Base-by-base conservation (phyloP, 2,113 vertebrate genomes). In the Clupea harengus region DNA sequence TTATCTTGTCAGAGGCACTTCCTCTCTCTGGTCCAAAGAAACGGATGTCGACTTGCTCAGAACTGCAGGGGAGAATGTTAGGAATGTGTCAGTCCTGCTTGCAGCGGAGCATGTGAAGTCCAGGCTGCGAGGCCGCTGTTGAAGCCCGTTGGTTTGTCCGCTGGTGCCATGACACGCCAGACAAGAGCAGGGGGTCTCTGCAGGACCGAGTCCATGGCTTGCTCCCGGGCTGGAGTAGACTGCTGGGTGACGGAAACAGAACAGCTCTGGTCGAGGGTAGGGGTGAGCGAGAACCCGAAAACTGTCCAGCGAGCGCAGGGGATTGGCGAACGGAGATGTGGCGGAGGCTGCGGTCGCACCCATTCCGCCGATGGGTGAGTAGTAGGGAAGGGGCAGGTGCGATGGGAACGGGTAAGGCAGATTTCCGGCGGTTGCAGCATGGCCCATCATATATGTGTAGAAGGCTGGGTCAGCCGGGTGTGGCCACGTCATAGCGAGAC, bases 391-490 rank as follows among this genome's bases (percentile, higher is more conserved):
- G 6, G 98, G 97, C 95, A 99, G 95, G 94, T 99, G 98, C 28
- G 98, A 97, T 0, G 97, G 97, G 91, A 99, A 99, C 0, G 98
- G 97, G 64, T 99, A 99, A 60, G 98, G 98, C 89, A 99, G 93
- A 91, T 96, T 98, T 85, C 98, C 98, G 0, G 98, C 96, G 91
- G 98, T 98, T 6, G 98, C 98, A 0, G 98, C 98, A 89, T 99
- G 98, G 95, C 97, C 99, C 97, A 99, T 98, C 98, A 99, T 99
- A 94, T 99, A 99, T 83, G 97, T 99, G 90, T 99, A 99, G 91
- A 99, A 99, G 82, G 98, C 97, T 45, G 98, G 98, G 90, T 99
- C 98, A 0, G 98, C 97, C 0, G 98, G 98, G 91, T 99, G 98
- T 83, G 98, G 98, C 98, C 98, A 99, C 47, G 98, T 98, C 98